phyloP scores from a whole-genome alignment of 2,888 invertebrate species.

The Eledone cirrhosa region DNA sequence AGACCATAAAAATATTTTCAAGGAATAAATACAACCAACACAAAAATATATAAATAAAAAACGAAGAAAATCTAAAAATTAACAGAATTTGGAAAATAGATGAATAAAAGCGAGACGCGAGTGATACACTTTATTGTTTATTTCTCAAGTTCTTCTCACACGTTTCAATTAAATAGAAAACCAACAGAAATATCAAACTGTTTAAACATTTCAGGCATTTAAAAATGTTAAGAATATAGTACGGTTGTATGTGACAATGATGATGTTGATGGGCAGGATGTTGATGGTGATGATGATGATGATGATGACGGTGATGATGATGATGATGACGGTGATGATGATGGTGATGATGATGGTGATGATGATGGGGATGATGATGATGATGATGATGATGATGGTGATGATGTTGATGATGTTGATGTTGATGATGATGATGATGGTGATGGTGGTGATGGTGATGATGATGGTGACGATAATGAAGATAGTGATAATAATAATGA shows the following conservation, averaged over 20 bases:
- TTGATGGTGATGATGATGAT: not conserved
- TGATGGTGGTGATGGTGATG: not conserved
- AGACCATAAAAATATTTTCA: too few relatives aligned
- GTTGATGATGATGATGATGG: not conserved
- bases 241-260: not conserved
- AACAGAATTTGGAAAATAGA: too few relatives aligned
- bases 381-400: not conserved
- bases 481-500: not conserved
- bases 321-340: not conserved
- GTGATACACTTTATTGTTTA: too few relatives aligned
- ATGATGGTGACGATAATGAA: not conserved
- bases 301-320: conserved; percentile 6
- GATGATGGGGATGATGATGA: not conserved
- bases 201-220: not conserved
- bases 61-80: too few relatives aligned
- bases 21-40: too few relatives aligned
- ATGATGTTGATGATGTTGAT: not conserved
- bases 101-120: too few relatives aligned
- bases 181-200: too few relatives aligned
- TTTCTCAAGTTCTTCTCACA: too few relatives aligned
- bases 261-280: not conserved
- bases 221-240: not conserved
- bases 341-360: not conserved
- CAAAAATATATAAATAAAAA: too few relatives aligned
- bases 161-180: too few relatives aligned